Evolutionary conservation across 1,140 invertebrate genomes (phyloP).

Genomic region (Planococcus citri): DNA sequence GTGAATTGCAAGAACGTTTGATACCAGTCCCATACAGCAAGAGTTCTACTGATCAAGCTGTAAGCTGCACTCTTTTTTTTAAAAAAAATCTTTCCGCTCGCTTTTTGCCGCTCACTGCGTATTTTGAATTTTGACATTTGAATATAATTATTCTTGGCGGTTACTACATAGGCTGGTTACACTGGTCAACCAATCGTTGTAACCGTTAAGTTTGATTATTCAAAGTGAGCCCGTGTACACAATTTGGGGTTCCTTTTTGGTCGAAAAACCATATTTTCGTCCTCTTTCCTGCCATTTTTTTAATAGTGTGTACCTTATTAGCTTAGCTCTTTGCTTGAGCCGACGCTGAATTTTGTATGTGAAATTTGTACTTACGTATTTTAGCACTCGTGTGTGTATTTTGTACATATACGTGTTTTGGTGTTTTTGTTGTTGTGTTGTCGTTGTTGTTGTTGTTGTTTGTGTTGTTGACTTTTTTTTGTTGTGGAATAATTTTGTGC

Average conservation of each 20-base stretch:
- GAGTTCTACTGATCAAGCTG: slow-evolving; percentile 98
- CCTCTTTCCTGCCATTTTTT: too few species aligned
- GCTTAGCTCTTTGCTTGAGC: not conserved
- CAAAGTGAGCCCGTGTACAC: not conserved
- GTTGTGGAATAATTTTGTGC: slow-evolving; percentile 7
- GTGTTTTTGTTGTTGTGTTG: too few species aligned
- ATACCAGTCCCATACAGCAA: slow-evolving; percentile 98
- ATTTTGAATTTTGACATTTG: not conserved
- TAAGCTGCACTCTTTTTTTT: slow-evolving; percentile 59
- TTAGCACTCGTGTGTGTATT: too few species aligned
- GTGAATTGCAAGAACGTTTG: slow-evolving; percentile 97
- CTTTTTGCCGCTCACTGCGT: slow-evolving; percentile 23
- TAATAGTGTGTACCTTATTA: not conserved
- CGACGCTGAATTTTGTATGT: not conserved
- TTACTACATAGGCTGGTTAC: not conserved
- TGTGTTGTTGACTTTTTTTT: too few species aligned
- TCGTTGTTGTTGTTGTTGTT: not conserved
- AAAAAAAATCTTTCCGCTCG: slow-evolving; percentile 22
- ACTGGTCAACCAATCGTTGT: not conserved
- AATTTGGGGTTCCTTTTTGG: too few species aligned
- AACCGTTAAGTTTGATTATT: not conserved
- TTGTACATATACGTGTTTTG: too few species aligned
- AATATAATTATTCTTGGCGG: not conserved
- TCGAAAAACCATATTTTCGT: too few species aligned
- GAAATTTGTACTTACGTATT: too few species aligned